These are phyloP conservation scores for Drosophila hydei DNA, from an alignment of 1,140 invertebrate species.

Conservation along the genomic window DNA sequence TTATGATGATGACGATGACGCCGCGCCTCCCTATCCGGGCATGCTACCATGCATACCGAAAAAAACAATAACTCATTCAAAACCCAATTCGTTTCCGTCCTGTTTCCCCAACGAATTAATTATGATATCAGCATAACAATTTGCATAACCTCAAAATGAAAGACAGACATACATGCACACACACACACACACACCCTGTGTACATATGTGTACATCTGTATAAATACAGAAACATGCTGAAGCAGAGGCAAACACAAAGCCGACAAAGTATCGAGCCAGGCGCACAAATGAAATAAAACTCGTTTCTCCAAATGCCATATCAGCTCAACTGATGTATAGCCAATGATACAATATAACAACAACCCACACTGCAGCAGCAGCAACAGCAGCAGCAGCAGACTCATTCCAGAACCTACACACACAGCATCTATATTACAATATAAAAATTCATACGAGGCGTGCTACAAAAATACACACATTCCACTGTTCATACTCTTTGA, in stretches of 20 bases:
- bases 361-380: slow-evolving; percentile 27
- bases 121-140: slow-evolving; percentile 82
- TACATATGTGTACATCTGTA: background rate
- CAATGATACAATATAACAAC: slow-evolving; percentile 67
- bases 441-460: slow-evolving; percentile 41
- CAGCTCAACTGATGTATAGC: slow-evolving; percentile 73
- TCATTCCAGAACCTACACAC: slow-evolving; percentile 23
- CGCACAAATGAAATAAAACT: slow-evolving; percentile 69
- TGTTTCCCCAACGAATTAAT: slow-evolving; percentile 80
- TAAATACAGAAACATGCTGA: slow-evolving; percentile 4
- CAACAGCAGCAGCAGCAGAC: background rate
- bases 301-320: slow-evolving; percentile 78
- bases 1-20: background rate
- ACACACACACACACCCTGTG: slow-evolving; percentile 1
- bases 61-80: slow-evolving; percentile 81
- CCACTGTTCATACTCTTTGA: slow-evolving; percentile 21
- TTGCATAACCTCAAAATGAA: slow-evolving; percentile 81
- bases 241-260: slow-evolving; percentile 4
- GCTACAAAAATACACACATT: slow-evolving; percentile 11
- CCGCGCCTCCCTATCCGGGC: too few relatives aligned
- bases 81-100: slow-evolving; percentile 80
- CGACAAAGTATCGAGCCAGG: slow-evolving; percentile 24
- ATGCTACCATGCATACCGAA: slow-evolving; percentile 64
- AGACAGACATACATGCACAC: slow-evolving; percentile 52
- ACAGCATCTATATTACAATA: slow-evolving; percentile 43